A percentile compares a stretch with the other conserved stretches of the same genome.
Evolutionary conservation across 2,797 vertebrate genomes (phyloP).

Genomic region (Pseudopleuronectes americanus): DNA sequence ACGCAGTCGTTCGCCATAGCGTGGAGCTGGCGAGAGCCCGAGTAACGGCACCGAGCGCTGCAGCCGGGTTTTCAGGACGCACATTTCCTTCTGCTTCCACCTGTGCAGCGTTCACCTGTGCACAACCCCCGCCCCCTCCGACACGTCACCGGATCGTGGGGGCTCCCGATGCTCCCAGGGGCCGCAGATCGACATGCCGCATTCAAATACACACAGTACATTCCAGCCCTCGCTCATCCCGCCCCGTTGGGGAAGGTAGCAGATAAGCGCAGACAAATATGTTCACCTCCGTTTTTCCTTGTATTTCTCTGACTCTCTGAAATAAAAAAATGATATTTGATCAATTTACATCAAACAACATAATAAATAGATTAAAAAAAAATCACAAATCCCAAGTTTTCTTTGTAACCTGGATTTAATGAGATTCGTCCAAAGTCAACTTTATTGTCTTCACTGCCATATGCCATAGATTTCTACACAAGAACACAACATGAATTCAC

Average conservation of each 20-base stretch:
- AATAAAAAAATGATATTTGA: too few species aligned
- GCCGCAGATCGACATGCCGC: background rate
- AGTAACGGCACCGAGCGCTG: slow-evolving; percentile 18
- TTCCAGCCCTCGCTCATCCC: background rate
- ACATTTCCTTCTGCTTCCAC: slow-evolving; percentile 53
- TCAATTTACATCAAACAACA: too few species aligned
- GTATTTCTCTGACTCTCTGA: too few species aligned
- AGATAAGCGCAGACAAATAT: background rate
- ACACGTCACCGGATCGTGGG: slow-evolving; percentile 26
- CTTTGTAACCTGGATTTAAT: too few species aligned
- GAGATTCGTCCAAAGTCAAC: too few species aligned
- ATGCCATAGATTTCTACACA: too few species aligned
- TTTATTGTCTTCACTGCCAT: too few species aligned
- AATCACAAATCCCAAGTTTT: too few species aligned
- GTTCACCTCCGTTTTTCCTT: too few species aligned
- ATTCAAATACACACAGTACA: slow-evolving; percentile 22
- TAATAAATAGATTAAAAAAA: too few species aligned
- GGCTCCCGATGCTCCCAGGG: slow-evolving; percentile 11
- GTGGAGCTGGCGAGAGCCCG: slow-evolving; percentile 19
- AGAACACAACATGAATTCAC: too few species aligned
- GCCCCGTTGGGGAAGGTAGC: background rate
- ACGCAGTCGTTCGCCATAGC: slow-evolving; percentile 74
- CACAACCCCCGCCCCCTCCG: slow-evolving; percentile 44
- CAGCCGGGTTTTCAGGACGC: slow-evolving; percentile 35
- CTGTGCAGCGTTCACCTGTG: slow-evolving; percentile 62